Evolutionary conservation across 2,797 vertebrate genomes (phyloP), one percentile per base, ranked within the genome.

Genomic region (Neopelma chrysocephalum): DNA sequence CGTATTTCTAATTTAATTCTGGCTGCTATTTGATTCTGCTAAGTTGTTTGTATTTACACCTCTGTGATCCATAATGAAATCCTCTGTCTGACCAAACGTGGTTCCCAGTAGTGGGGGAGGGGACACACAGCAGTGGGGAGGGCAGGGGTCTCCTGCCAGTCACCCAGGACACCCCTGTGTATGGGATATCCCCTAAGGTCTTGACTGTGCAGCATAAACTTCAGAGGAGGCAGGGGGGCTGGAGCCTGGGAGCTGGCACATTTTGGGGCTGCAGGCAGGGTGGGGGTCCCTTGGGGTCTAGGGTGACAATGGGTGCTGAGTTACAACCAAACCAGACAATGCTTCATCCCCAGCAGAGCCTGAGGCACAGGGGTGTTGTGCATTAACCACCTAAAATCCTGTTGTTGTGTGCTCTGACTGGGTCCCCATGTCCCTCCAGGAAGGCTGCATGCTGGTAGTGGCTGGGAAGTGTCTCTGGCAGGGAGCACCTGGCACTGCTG

Each of bases 361-460:
- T 3, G 20, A 76, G 51, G 77, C 47, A 62, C 34, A 20, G 32
- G 2, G 1, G 7, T 38, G 34, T 25, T 3, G 0, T 16, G 51
- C 38, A 26, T 36, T 20, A 50, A 58, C 16, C 72, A 51, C 45
- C 22, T 47, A n/a, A 12, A 78, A 22, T 36, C 4, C 1, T 1
- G 2, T 47, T 1, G 0, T 6, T 16, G 4, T 45, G 47, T 23
- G 57, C 87, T 51, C 76, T 1, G 2, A 3, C 1, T 0, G 36
- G 31, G 12, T 68, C 34, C 2, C 23, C 9, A 0, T 0, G 4
- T 42, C 61, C 36, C 26, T 45, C 12, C 23, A 53, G 65, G 69
- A 69, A 40, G 42, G 69, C 82, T 72, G 62, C 26, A 29, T 43
- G 76, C 45, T 64, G 81, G 56, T 0, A 0, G 20, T 12, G 57